Evolutionary conservation across 2,888 invertebrate genomes (phyloP).

Genomic region (Drosophila imparisetae): DNA sequence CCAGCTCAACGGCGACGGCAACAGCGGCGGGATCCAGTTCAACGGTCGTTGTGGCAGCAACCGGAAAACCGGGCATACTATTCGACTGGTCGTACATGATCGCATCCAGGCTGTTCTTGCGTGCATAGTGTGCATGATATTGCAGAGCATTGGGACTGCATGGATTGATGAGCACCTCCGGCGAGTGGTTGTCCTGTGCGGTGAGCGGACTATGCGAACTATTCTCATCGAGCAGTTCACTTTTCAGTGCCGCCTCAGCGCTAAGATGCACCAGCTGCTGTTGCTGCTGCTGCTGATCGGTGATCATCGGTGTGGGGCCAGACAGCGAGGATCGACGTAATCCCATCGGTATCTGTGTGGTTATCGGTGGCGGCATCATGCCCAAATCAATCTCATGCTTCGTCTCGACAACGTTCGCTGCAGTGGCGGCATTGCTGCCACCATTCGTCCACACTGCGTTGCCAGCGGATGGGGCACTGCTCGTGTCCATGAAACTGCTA

Average conservation of each 20-base stretch:
- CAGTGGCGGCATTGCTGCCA: constrained; percentile 50
- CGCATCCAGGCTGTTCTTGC: constrained; percentile 80
- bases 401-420: constrained; percentile 78
- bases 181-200: constrained; percentile 67
- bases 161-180: constrained; percentile 81
- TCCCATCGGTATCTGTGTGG: constrained; percentile 87
- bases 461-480: constrained; percentile 21
- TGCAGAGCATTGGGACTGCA: constrained; percentile 73
- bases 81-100: constrained; percentile 82
- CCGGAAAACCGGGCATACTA: constrained; percentile 80
- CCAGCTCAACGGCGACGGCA: constrained; percentile 81
- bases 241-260: constrained; percentile 87
- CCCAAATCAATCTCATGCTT: constrained; percentile 87
- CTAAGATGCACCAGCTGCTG: constrained; percentile 72
- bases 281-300: constrained; percentile 73
- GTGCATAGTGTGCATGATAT: constrained; percentile 73
- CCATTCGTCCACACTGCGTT: constrained; percentile 13
- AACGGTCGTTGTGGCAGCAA: constrained; percentile 63
- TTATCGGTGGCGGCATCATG: constrained; percentile 89
- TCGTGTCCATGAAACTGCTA: constrained; percentile 81
- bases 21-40: constrained; percentile 77
- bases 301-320: constrained; percentile 82
- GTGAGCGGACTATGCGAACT: constrained; percentile 86
- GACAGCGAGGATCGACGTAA: constrained; percentile 88
- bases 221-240: constrained; percentile 89